phyloP scores from a whole-genome alignment of 2,113 vertebrate genomes.

The Sylvietta virens region DNA sequence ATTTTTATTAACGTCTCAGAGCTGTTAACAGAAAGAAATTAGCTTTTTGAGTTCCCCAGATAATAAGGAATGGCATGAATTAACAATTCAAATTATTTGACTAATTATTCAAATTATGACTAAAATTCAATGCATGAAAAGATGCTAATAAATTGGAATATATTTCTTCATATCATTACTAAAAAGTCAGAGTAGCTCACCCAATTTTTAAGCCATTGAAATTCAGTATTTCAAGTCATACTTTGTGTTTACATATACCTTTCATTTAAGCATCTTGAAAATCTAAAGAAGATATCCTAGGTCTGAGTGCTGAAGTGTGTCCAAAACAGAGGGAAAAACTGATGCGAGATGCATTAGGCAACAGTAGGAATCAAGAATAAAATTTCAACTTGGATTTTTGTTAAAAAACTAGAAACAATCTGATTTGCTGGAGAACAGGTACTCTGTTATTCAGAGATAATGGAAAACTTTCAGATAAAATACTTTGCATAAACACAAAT shows the following conservation, averaged over 20 bases:
- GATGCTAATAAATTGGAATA: background rate
- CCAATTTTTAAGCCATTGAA: background rate
- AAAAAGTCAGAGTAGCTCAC: background rate
- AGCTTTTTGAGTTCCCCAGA: background rate
- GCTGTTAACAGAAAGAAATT: background rate
- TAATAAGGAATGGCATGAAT: background rate
- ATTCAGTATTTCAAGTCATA: background rate
- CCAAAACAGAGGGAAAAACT: background rate
- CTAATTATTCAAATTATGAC: background rate
- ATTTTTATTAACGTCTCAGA: background rate
- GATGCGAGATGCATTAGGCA: background rate
- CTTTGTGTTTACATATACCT: background rate
- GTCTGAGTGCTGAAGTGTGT: background rate
- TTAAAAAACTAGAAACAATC: background rate
- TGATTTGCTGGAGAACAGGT: background rate
- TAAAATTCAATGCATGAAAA: background rate
- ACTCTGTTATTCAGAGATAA: background rate
- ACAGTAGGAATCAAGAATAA: background rate
- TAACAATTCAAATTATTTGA: background rate
- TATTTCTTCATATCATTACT: background rate
- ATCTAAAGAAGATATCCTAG: background rate
- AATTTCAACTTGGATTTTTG: background rate
- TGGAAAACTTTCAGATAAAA: background rate
- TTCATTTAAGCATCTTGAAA: background rate
- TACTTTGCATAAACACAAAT: background rate